Conservation (phyloP, 30 jellyfish, hydroid and myxozoan genomes). For the Chironex yamaguchii region DNA sequence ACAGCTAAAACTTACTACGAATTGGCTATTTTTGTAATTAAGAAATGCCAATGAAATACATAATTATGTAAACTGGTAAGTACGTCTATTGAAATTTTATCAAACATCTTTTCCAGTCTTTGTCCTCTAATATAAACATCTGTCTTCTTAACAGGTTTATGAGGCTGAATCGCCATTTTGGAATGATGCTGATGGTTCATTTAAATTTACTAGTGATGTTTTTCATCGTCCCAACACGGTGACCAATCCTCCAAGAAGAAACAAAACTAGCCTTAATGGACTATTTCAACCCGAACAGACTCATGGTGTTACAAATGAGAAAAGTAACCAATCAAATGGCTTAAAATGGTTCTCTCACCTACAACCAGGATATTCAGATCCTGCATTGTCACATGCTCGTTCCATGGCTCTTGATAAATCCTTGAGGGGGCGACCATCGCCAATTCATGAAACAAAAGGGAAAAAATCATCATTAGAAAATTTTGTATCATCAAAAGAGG, state of each 20-base stretch:
- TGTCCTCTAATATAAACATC: too few species aligned
- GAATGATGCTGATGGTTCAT: neutral
- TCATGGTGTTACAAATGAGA: neutral
- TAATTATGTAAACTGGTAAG: too few species aligned
- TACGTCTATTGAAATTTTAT: too few species aligned
- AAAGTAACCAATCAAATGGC: neutral
- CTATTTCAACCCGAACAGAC: neutral
- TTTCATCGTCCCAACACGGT: neutral
- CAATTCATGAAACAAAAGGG: constrained; percentile 14
- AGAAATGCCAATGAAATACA: too few species aligned
- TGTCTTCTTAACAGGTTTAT: neutral
- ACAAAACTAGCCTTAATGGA: neutral
- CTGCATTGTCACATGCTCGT: constrained; percentile 56
- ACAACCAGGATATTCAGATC: constrained; percentile 80
- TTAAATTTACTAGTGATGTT: neutral
- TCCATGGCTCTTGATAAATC: constrained; percentile 89
- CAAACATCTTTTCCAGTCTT: too few species aligned
- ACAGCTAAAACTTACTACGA: too few species aligned
- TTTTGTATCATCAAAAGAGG: constrained; percentile 53
- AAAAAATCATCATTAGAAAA: constrained; percentile 62
- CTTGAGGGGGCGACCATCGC: constrained; percentile 75
- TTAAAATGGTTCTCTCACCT: neutral
- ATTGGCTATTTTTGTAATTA: too few species aligned
- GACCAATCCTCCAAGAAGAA: neutral
- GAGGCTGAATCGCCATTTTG: neutral